Evolutionary conservation across 2,888 invertebrate genomes (phyloP).

Genomic region (Tenodera sinensis): DNA sequence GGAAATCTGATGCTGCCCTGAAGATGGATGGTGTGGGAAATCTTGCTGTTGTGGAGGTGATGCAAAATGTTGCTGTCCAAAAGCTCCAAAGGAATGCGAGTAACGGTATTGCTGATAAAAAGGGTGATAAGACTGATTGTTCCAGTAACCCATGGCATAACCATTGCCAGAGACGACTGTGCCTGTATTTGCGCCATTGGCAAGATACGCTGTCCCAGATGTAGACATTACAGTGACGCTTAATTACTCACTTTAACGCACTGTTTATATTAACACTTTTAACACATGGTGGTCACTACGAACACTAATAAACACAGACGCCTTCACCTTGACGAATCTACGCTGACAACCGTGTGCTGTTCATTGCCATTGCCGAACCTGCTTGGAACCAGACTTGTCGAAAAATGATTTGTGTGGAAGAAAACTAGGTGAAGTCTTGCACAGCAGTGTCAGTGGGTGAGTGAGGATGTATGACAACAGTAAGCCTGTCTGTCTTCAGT

Average conservation of each 20-base stretch:
- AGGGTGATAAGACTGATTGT: conserved; percentile 1
- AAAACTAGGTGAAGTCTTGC: conserved; percentile 7
- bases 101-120: not conserved
- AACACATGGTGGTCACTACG: no score
- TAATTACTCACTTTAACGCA: not conserved
- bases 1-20: not conserved
- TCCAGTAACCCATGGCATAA: not conserved
- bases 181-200: not conserved
- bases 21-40: not conserved
- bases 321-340: not conserved
- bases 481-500: conserved; percentile 5
- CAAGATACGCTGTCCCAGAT: not conserved
- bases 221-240: not conserved
- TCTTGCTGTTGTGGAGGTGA: not conserved
- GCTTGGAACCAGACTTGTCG: not conserved
- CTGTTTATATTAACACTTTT: not conserved
- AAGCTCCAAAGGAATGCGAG: not conserved
- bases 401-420: conserved; percentile 26
- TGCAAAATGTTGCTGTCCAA: not conserved
- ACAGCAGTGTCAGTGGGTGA: not conserved
- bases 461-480: conserved; percentile 7
- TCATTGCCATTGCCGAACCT: conserved; percentile 6
- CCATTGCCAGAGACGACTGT: not conserved
- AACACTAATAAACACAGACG: not conserved
- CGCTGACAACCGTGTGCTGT: not conserved